These are phyloP conservation scores for Stercorarius parasiticus DNA, from an alignment of 2,113 vertebrate species.

Conservation along the genomic window DNA sequence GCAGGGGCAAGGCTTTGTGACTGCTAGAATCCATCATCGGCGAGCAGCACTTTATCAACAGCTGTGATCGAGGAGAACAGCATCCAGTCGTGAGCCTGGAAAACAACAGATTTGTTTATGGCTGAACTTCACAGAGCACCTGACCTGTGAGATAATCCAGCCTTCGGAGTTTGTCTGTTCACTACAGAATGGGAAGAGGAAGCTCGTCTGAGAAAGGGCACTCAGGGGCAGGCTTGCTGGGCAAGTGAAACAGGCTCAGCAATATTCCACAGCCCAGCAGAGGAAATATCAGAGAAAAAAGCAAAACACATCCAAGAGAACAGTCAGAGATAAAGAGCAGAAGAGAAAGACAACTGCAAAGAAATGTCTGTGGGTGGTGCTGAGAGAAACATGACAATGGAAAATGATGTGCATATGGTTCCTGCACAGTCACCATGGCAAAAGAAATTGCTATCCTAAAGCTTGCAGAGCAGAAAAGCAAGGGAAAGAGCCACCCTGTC, in stretches of 20 bases:
- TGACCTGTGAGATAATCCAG: neutral
- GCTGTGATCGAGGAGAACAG: neutral
- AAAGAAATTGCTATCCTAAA: neutral
- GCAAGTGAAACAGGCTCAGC: neutral
- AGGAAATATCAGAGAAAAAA: neutral
- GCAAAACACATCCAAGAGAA: neutral
- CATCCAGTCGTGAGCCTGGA: neutral
- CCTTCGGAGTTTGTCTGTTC: neutral
- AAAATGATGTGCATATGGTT: neutral
- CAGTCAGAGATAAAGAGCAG: neutral
- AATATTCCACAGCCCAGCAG: neutral
- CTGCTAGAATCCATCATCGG: neutral
- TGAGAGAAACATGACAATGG: neutral
- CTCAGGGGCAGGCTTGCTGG: neutral
- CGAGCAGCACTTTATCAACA: neutral
- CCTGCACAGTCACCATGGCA: neutral
- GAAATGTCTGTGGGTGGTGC: neutral
- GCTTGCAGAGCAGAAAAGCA: neutral
- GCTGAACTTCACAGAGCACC: neutral
- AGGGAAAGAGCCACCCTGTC: neutral
- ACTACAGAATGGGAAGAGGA: neutral
- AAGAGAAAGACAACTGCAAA: neutral
- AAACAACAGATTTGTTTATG: neutral
- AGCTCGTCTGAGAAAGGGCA: neutral
- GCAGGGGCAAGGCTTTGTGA: neutral